phyloP scores from a whole-genome alignment of 1,140 invertebrate species.

The Temnothorax nylanderi region DNA sequence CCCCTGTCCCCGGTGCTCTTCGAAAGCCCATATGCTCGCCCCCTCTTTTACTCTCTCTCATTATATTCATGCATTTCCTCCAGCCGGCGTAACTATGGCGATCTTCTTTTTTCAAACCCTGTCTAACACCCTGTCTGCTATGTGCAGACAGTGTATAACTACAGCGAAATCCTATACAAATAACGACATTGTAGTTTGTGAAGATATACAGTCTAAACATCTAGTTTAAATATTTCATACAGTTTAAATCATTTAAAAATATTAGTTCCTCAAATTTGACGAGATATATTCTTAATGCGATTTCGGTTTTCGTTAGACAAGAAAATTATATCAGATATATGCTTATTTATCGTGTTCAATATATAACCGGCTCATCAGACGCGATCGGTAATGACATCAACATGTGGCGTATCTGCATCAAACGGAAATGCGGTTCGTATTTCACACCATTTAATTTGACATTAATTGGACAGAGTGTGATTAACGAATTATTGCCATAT shows the following conservation, averaged over 20 bases:
- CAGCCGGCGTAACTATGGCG: conserved; percentile 39
- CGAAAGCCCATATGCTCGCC: conserved; percentile 23
- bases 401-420: conserved; percentile 46
- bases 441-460: conserved; percentile 61
- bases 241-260: background rate
- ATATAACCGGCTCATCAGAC: background rate
- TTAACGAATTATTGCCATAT: conserved; percentile 57
- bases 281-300: background rate
- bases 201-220: background rate
- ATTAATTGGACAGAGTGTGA: conserved; percentile 55
- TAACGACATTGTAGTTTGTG: background rate
- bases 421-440: conserved; percentile 57
- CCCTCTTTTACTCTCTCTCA: conserved; percentile 64
- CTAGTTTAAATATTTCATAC: background rate
- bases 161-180: background rate
- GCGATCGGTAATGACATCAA: conserved; percentile 47
- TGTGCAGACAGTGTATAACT: background rate
- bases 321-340: conserved; percentile 1
- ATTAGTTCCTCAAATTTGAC: background rate
- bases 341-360: conserved; percentile 16
- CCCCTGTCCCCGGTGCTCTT: conserved; percentile 32
- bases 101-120: conserved; percentile 37
- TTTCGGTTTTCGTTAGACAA: conserved; percentile 5
- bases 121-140: background rate
- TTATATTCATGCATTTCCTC: conserved; percentile 73